phyloP scores from a whole-genome alignment of 1,140 invertebrate species.

The Heliothis subflexa region DNA sequence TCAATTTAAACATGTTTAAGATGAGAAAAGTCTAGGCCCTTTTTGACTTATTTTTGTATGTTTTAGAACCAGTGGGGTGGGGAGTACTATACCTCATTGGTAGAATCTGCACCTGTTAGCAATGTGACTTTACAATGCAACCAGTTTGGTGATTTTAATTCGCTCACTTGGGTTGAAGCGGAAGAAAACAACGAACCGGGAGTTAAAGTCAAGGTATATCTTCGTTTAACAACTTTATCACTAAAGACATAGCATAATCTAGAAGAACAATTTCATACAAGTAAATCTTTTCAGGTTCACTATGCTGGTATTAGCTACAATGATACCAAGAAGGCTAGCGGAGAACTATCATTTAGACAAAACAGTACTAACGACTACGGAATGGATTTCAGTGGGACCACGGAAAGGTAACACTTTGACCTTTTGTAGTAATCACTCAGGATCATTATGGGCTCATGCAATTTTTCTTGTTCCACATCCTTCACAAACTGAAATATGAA shows the following conservation, averaged over 20 bases:
- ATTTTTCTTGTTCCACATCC: background rate
- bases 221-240: background rate
- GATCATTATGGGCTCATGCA: background rate
- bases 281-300: constrained; percentile 53
- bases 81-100: constrained; percentile 7
- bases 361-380: constrained; percentile 46
- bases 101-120: background rate
- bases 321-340: constrained; percentile 55
- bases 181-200: constrained; percentile 39
- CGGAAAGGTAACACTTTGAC: constrained; percentile 50
- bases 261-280: no score
- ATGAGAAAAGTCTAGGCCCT: no score
- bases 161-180: constrained; percentile 56
- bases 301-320: constrained; percentile 55
- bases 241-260: no score
- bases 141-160: constrained; percentile 52
- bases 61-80: constrained; percentile 17
- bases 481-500: no score
- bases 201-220: constrained; percentile 51
- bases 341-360: constrained; percentile 36
- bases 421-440: background rate
- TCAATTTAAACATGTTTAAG: no score
- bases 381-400: constrained; percentile 66
- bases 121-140: constrained; percentile 24
- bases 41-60: background rate